Evolutionary conservation across 64 coral and sea anemone species (phyloP).

Genomic region (Porites australiensis): DNA sequence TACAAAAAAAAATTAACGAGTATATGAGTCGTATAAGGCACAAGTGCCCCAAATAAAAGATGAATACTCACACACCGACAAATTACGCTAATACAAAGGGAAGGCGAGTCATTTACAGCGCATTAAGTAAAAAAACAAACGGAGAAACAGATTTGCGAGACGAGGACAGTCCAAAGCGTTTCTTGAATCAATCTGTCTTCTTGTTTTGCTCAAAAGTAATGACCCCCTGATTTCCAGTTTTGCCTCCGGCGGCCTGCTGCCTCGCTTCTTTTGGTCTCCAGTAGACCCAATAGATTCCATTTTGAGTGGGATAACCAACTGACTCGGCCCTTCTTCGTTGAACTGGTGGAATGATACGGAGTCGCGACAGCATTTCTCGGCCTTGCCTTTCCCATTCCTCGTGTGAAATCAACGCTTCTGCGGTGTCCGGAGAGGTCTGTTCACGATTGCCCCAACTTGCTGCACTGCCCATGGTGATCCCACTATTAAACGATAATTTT

Average conservation of each 20-base stretch:
- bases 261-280: constrained; percentile 27
- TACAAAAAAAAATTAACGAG: too few relatives aligned
- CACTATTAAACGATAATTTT: background rate
- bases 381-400: constrained; percentile 32
- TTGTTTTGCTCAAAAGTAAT: constrained; percentile 15
- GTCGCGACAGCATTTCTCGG: background rate
- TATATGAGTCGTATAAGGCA: too few relatives aligned
- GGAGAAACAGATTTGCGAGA: too few relatives aligned
- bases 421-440: background rate
- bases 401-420: constrained; percentile 15
- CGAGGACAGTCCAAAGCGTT: background rate
- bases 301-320: constrained; percentile 11
- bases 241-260: background rate
- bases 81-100: too few relatives aligned
- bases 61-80: too few relatives aligned
- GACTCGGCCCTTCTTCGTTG: constrained; percentile 21
- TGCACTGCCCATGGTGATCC: background rate
- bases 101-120: too few relatives aligned
- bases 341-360: background rate
- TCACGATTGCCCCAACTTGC: background rate
- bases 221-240: background rate
- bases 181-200: background rate
- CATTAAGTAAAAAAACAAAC: too few relatives aligned
- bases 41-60: too few relatives aligned
- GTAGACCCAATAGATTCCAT: constrained; percentile 22